phyloP scores from a whole-genome alignment of 2,797 vertebrate species.

The Mormyrus hasselquistii region DNA sequence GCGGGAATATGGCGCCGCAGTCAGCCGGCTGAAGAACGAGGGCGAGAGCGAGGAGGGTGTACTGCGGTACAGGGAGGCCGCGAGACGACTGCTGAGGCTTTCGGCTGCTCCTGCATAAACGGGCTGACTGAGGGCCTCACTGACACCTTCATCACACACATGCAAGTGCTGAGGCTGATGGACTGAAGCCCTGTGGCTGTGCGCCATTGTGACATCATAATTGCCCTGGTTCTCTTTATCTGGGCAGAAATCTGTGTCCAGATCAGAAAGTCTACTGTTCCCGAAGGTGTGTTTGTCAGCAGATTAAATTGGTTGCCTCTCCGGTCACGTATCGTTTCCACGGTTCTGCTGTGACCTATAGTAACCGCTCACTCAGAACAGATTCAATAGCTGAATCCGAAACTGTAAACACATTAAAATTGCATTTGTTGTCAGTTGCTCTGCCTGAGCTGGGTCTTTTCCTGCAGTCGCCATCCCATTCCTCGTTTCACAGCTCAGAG shows the following conservation, averaged over 20 bases:
- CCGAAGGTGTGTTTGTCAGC: background rate
- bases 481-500: background rate
- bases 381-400: background rate
- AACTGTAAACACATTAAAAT: background rate
- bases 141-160: background rate
- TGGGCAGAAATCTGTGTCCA: background rate
- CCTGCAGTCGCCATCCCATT: background rate
- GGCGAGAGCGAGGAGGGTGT: constrained; percentile 66
- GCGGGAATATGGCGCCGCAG: constrained; percentile 69
- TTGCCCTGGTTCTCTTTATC: background rate
- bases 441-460: background rate
- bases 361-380: background rate
- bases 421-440: background rate
- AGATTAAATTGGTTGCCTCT: background rate
- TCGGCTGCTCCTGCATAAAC: background rate
- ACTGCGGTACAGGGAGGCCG: constrained; percentile 19
- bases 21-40: constrained; percentile 76
- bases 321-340: background rate
- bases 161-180: background rate
- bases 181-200: background rate
- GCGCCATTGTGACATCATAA: background rate
- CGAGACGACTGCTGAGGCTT: background rate
- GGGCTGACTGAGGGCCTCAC: background rate
- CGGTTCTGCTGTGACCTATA: background rate
- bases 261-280: background rate